These are phyloP conservation scores for Luehdorfia chinensis DNA, from an alignment of 1,140 invertebrate genomes.

Conservation along the genomic window DNA sequence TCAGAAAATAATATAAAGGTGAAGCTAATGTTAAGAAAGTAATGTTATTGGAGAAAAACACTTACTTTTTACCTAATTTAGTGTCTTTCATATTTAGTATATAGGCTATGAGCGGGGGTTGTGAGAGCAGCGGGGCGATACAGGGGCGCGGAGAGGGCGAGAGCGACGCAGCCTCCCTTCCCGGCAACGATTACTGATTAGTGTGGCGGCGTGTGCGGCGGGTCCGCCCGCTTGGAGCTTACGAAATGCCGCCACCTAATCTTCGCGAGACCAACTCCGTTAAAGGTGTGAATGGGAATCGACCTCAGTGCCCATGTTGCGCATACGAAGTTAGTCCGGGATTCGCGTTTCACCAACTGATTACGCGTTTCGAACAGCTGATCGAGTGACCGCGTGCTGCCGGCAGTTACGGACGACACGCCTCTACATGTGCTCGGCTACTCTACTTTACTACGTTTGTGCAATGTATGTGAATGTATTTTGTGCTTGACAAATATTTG, in stretches of 20 bases:
- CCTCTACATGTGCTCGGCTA: constrained; percentile 48
- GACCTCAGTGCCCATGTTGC: constrained; percentile 11
- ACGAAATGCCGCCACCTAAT: constrained; percentile 47
- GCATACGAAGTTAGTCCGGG: constrained; percentile 13
- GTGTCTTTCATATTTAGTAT: constrained; percentile 35
- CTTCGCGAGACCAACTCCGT: constrained; percentile 24
- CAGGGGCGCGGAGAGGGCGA: constrained; percentile 33
- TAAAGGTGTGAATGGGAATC: constrained; percentile 32
- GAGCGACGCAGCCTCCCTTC: constrained; percentile 69
- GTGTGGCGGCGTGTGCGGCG: constrained; percentile 66
- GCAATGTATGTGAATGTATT: constrained; percentile 51
- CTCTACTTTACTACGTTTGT: constrained; percentile 55
- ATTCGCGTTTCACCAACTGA: constrained; percentile 29
- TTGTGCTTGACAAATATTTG: constrained; percentile 46
- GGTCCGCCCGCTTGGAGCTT: constrained; percentile 51
- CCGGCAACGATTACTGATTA: constrained; percentile 73
- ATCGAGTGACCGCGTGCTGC: constrained; percentile 35
- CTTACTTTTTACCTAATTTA: constrained; percentile 31
- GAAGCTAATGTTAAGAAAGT: too few relatives aligned
- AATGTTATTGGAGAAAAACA: too few relatives aligned
- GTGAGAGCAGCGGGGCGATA: constrained; percentile 19
- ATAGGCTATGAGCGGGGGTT: constrained; percentile 30
- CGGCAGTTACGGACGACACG: constrained; percentile 22
- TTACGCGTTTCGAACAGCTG: constrained; percentile 47
- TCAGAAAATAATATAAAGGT: too few relatives aligned